Evolutionary conservation across 2,113 vertebrate species (phyloP).

Genomic region (Tenrec ecaudatus): DNA sequence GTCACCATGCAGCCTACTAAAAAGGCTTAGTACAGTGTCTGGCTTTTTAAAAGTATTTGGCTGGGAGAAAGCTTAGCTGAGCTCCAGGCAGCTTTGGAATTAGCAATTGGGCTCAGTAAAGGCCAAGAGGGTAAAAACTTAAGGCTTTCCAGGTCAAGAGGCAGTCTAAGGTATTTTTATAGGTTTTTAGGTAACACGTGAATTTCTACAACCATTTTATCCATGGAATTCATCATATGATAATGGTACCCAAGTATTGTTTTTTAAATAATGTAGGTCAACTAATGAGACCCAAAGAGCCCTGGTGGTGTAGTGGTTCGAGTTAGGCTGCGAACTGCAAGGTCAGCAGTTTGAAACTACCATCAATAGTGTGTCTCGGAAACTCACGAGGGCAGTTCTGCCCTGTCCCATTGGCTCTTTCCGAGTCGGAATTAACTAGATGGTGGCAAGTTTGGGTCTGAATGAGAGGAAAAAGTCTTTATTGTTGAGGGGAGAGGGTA

Average conservation of each 20-base stretch:
- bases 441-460: too few species aligned
- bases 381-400: too few species aligned
- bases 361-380: too few species aligned
- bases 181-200: constrained; percentile 15
- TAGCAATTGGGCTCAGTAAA: background rate
- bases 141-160: constrained; percentile 32
- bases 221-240: background rate
- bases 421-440: too few species aligned
- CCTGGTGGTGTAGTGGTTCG: too few species aligned
- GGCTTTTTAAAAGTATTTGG: background rate
- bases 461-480: constrained; percentile 12
- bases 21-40: background rate
- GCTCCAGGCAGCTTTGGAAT: background rate
- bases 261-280: constrained; percentile 10
- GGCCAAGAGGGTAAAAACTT: constrained; percentile 40
- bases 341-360: too few species aligned
- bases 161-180: constrained; percentile 6
- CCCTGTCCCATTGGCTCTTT: too few species aligned
- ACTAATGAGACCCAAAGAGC: background rate
- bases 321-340: too few species aligned
- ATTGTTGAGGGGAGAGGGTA: background rate
- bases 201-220: constrained; percentile 1
- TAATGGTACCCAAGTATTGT: constrained; percentile 4
- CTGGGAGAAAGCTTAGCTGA: background rate
- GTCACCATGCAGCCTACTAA: background rate